Percentiles rank a stretch among this genome's conserved stretches.
phyloP scores from a whole-genome alignment of 2,113 vertebrate species.

The Leptobrachium ailaonicum region DNA sequence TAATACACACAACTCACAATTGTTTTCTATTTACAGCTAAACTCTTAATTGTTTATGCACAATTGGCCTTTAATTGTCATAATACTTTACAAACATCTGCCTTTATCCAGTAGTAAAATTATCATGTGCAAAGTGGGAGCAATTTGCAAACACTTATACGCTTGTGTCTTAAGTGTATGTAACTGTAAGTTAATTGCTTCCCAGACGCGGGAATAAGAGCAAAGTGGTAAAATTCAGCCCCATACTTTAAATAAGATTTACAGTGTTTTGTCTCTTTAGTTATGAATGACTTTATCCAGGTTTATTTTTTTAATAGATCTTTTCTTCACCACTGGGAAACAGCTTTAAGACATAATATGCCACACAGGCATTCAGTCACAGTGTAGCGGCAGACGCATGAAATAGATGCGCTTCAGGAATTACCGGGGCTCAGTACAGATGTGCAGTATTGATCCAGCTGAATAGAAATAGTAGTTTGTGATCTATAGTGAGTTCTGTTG shows the following conservation, averaged over 20 bases:
- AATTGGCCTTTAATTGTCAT: neutral
- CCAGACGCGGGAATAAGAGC: neutral
- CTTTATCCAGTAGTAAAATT: neutral
- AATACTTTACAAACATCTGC: neutral
- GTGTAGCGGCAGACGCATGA: neutral
- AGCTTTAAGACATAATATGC: neutral
- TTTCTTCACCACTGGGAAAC: neutral
- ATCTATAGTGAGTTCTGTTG: too few relatives aligned
- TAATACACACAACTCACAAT: neutral
- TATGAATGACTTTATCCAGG: neutral
- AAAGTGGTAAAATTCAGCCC: neutral
- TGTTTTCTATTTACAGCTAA: neutral
- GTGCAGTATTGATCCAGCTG: too few relatives aligned
- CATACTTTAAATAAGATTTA: neutral
- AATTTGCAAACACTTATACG: conserved; percentile 4
- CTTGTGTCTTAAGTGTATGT: neutral
- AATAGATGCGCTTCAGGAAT: too few relatives aligned
- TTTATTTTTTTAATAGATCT: neutral
- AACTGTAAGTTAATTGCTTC: conserved; percentile 17
- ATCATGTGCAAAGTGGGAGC: conserved; percentile 11
- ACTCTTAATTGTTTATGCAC: neutral
- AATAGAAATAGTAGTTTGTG: too few relatives aligned
- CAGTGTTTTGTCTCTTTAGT: neutral
- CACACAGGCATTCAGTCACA: neutral
- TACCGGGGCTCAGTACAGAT: too few relatives aligned